A percentile compares a stretch with the other conserved stretches of the same genome.
phyloP scores from a whole-genome alignment of 2,113 vertebrate species.

The Otolemur garnettii region DNA sequence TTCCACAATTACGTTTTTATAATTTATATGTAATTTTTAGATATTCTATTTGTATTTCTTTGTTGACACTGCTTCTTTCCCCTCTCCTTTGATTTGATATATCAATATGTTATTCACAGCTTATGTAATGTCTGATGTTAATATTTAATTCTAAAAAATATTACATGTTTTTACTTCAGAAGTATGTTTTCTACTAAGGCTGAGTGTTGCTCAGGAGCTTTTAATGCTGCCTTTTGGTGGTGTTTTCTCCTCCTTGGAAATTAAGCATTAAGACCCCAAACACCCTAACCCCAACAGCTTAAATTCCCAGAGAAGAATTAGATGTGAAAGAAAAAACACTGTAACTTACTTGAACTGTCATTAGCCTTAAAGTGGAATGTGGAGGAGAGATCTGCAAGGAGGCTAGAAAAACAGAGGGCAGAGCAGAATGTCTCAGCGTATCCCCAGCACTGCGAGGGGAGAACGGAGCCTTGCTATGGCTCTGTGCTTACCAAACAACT shows the following conservation, averaged over 20 bases:
- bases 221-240: conserved; percentile 20
- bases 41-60: not conserved
- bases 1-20: not conserved
- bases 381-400: conserved; percentile 43
- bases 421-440: not conserved
- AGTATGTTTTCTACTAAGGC: not conserved
- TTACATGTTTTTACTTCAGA: not conserved
- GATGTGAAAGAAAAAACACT: conserved; percentile 51
- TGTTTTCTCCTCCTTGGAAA: conserved; percentile 53
- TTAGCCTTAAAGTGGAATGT: conserved; percentile 70
- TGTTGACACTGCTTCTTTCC: conserved; percentile 19
- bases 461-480: not conserved
- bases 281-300: conserved; percentile 21
- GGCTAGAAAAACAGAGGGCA: not conserved
- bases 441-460: not conserved
- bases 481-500: conserved; percentile 17
- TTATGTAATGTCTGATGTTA: not conserved
- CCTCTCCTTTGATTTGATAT: not conserved
- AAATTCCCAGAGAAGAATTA: conserved; percentile 58
- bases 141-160: conserved; percentile 20
- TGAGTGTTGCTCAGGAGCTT: not conserved
- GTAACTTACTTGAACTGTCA: conserved; percentile 29
- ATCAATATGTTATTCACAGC: not conserved
- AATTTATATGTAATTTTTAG: not conserved
- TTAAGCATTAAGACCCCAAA: conserved; percentile 7